Percentiles rank a stretch among this genome's conserved stretches.
These are phyloP conservation scores for Rhyzopertha dominica DNA, from an alignment of 1,140 invertebrate species.

Conservation along the genomic window DNA sequence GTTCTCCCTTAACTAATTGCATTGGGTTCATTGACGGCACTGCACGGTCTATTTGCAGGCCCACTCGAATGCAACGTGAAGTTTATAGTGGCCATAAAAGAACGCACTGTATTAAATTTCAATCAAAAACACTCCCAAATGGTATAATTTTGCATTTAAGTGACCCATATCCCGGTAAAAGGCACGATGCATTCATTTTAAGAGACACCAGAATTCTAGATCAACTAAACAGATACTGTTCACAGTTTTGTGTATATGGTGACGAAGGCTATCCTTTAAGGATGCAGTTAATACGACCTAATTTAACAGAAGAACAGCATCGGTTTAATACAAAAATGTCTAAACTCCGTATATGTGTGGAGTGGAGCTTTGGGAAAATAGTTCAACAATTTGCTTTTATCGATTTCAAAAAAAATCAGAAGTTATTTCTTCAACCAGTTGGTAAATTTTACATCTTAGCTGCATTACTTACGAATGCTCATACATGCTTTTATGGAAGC, in stretches of 20 bases:
- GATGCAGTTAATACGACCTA: conserved; percentile 7
- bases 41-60: too few species aligned
- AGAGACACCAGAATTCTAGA: conserved; percentile 7
- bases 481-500: too few species aligned
- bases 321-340: conserved; percentile 11
- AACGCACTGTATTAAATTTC: conserved; percentile 6
- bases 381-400: conserved; percentile 14
- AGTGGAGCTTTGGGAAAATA: conserved; percentile 13
- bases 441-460: too few species aligned
- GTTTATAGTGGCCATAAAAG: conserved; percentile 11
- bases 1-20: too few species aligned
- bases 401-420: too few species aligned
- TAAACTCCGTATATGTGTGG: conserved; percentile 9
- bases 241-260: conserved; percentile 3
- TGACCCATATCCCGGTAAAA: conserved; percentile 9
- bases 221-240: conserved; percentile 4
- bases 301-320: conserved; percentile 9
- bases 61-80: conserved; percentile 5
- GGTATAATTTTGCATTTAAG: conserved; percentile 12
- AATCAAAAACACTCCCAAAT: conserved; percentile 3
- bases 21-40: too few species aligned
- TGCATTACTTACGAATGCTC: too few species aligned
- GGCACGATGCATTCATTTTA: conserved; percentile 11
- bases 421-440: too few species aligned
- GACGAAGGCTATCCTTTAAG: conserved; percentile 10